Conservation (phyloP, 2,888 invertebrate genomes). For the Noctua comes region DNA sequence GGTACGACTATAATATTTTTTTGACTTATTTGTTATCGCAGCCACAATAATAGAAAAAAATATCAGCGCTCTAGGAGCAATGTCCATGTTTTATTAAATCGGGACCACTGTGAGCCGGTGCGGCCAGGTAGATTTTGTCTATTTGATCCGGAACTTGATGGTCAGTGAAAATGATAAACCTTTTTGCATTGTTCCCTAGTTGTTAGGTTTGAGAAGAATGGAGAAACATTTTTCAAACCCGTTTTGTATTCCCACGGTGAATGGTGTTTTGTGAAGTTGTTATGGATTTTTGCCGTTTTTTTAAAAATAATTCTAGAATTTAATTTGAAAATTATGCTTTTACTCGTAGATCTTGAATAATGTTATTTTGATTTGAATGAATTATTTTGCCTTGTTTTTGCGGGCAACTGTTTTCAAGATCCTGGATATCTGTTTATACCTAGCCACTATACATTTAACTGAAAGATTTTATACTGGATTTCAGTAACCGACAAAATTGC, state of each 20-base stretch:
- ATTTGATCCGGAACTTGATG: conserved; percentile 56
- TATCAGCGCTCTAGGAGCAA: no score
- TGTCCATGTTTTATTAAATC: no score
- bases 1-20: no score
- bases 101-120: no score
- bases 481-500: neutral
- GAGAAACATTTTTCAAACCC: neutral
- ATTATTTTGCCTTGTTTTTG: neutral
- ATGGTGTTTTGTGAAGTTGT: neutral
- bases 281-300: neutral
- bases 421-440: neutral
- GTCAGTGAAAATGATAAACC: conserved; percentile 34
- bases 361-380: neutral
- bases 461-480: neutral
- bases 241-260: conserved; percentile 44
- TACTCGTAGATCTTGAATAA: no score
- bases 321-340: neutral
- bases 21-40: no score
- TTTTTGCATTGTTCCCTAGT: conserved; percentile 53
- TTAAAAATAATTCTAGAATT: neutral
- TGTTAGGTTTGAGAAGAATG: conserved; percentile 19
- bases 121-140: conserved; percentile 73
- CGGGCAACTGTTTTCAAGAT: neutral
- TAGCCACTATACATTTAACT: neutral
- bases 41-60: no score